Evolutionary conservation across 2,888 invertebrate genomes (phyloP), one percentile per base, ranked within the genome.

Genomic region (Pterostichus niger): DNA sequence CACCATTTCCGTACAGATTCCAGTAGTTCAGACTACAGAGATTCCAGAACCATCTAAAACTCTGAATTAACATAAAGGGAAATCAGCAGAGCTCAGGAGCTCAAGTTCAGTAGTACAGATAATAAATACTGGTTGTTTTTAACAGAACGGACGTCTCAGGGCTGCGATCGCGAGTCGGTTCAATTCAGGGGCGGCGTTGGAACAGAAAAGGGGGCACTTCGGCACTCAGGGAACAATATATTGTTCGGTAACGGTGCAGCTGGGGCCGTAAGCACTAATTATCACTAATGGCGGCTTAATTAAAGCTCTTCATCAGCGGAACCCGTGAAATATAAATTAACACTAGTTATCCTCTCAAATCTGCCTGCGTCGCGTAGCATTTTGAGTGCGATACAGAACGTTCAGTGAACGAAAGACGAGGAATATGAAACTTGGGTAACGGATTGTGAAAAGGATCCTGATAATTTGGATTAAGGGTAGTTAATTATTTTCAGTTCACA

Each of bases 211-310:
- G 44, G 71, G 24, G 46, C 17, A 54, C 44, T 40, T 49, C 15
- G 56, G 31, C 13, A 54, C 33, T 83, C 24, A 10, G 49, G 64
- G 80, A 49, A 80, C 80, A 80, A 80, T 80, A 80, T 80, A 80
- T 80, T 68, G 80, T 68, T 49, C 80, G 33, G 49, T 11, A 49
- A 79, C 64, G 68, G 49, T 68, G 68, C 68, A 68, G 35, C 80
- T 68, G 68, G 68, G 80, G 54, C 64, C 64, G 31, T 80, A 80
- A 64, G 80, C 80, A 64, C 80, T 80, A 80, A 80, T 80, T 80
- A 80, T 68, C 64, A 68, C 80, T 80, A 80, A 80, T 80, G 80
- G 80, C n/a, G 49, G 52, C 80, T 64, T 68, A 64, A 80, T 80
- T 80, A 80, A 80, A 64, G 49, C 77, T 78, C 77, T 78, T 78